Percentiles rank a stretch among this genome's conserved stretches.
Evolutionary conservation across 2,797 vertebrate species (phyloP).

Genomic region (Pachyuromys duprasi): DNA sequence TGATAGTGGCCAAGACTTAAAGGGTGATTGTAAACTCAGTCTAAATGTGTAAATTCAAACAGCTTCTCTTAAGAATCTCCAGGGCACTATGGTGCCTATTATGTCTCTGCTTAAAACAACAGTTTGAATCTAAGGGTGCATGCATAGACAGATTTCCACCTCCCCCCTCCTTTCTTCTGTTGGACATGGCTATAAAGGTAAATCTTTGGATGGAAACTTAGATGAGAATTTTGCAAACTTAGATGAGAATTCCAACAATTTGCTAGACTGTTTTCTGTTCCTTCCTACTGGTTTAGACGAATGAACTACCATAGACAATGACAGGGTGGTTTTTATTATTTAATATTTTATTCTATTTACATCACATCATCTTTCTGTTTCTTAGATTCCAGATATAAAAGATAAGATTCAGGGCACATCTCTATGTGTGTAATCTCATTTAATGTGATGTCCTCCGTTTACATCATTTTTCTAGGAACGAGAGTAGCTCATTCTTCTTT

Average conservation of each 20-base stretch:
- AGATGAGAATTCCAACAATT: not conserved
- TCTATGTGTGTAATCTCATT: not conserved
- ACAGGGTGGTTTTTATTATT: not conserved
- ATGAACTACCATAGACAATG: not conserved
- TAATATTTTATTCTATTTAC: not conserved
- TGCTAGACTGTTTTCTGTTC: not conserved
- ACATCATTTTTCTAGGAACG: not conserved
- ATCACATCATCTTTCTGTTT: not conserved
- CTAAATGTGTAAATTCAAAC: not conserved
- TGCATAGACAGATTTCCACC: not conserved
- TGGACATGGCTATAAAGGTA: not conserved
- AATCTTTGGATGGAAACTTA: not conserved
- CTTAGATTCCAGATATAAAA: not conserved
- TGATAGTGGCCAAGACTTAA: not conserved
- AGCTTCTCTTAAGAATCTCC: not conserved
- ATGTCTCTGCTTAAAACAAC: not conserved
- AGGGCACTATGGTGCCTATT: not conserved
- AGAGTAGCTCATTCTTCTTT: not conserved
- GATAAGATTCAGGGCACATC: not conserved
- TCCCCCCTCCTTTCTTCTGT: not conserved
- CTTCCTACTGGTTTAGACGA: not conserved
- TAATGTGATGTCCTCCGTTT: not conserved
- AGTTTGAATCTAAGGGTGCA: not conserved
- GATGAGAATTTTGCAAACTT: not conserved
- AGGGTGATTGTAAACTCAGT: not conserved